These are phyloP conservation scores for Ataeniobius toweri DNA, from an alignment of 2,797 vertebrate genomes.

Conservation along the genomic window DNA sequence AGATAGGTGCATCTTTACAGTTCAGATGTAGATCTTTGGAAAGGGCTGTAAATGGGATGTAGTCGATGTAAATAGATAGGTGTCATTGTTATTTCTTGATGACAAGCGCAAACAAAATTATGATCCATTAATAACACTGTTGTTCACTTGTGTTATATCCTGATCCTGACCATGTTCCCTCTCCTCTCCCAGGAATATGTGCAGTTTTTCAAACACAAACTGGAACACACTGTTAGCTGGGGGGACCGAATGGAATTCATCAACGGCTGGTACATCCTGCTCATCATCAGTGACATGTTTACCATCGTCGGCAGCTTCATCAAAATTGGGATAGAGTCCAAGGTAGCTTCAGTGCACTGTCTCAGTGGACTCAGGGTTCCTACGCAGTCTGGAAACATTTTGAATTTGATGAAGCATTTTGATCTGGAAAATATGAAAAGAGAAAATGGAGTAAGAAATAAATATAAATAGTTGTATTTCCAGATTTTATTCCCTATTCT, in stretches of 20 bases:
- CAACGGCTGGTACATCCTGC: slow-evolving; percentile 93
- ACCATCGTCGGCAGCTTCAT: slow-evolving; percentile 90
- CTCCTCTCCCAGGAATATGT: slow-evolving; percentile 84
- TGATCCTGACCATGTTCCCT: neutral
- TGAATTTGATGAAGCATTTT: neutral
- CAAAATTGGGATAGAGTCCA: slow-evolving; percentile 94
- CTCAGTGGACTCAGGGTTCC: neutral
- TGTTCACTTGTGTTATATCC: neutral
- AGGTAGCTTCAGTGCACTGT: slow-evolving; percentile 71
- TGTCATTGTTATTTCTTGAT: neutral
- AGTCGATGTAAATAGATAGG: neutral
- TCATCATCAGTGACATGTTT: slow-evolving; percentile 90
- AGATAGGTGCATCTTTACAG: neutral
- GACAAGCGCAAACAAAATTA: neutral
- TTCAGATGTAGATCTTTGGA: neutral
- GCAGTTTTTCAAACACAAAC: slow-evolving; percentile 76
- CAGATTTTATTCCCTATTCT: too few species aligned
- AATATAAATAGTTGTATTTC: neutral
- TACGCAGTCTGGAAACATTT: neutral
- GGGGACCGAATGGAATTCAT: slow-evolving; percentile 90
- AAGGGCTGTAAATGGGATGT: neutral
- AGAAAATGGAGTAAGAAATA: neutral
- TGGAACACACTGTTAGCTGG: slow-evolving; percentile 74
- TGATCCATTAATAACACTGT: neutral
- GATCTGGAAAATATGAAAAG: neutral